phyloP scores from a whole-genome alignment of 2,888 invertebrate species.

The Cactoblastis cactorum region DNA sequence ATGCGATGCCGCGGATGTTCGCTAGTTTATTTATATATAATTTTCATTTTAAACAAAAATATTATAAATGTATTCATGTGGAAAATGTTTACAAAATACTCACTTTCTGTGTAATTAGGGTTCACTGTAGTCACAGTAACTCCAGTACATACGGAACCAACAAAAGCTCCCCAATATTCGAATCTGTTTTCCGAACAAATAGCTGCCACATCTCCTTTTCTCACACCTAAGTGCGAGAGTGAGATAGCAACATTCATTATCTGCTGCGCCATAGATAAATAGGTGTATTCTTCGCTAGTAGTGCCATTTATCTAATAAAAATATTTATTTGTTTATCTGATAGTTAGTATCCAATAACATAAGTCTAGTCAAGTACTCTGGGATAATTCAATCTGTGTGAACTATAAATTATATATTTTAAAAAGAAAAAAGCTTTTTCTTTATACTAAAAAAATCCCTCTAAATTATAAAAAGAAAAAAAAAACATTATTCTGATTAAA shows the following conservation, averaged over 20 bases:
- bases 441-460: too few relatives aligned
- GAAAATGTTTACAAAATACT: conserved; percentile 13
- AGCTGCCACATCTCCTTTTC: conserved; percentile 64
- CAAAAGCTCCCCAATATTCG: conserved; percentile 63
- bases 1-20: too few relatives aligned
- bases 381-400: too few relatives aligned
- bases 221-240: conserved; percentile 58
- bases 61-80: conserved; percentile 14
- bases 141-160: conserved; percentile 59
- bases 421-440: too few relatives aligned
- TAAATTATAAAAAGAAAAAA: too few relatives aligned
- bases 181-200: conserved; percentile 76
- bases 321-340: too few relatives aligned
- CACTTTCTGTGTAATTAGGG: conserved; percentile 70
- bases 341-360: too few relatives aligned
- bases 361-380: too few relatives aligned
- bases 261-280: conserved; percentile 39
- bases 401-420: too few relatives aligned
- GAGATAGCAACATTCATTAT: conserved; percentile 71
- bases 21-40: too few relatives aligned
- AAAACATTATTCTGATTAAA: too few relatives aligned
- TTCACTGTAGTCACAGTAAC: conserved; percentile 74
- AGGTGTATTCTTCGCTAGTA: conserved; percentile 11
- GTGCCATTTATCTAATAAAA: conserved; percentile 5
- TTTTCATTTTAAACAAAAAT: conserved; percentile 2